Evolutionary conservation across 2,797 vertebrate species (phyloP).

Genomic region (Pipistrellus kuhlii): DNA sequence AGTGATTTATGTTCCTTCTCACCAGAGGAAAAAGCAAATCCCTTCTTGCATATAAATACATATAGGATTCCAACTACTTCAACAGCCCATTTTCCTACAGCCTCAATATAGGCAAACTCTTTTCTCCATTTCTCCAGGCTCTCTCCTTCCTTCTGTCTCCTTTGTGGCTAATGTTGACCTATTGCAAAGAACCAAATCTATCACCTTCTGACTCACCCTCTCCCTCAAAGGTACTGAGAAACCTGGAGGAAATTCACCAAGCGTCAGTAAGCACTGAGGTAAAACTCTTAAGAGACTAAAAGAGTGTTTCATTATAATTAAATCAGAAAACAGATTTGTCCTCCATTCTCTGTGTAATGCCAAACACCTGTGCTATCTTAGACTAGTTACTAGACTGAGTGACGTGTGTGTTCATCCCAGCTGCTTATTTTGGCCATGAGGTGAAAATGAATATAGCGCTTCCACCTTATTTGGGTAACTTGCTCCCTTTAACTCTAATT

Average conservation of each 20-base stretch:
- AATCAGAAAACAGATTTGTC: conserved; percentile 53
- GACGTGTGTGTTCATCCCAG: neutral
- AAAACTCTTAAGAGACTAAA: conserved; percentile 36
- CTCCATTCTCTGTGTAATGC: neutral
- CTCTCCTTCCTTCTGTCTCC: neutral
- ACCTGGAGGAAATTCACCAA: conserved; percentile 22
- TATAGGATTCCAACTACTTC: neutral
- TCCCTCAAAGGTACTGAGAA: neutral
- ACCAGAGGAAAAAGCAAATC: conserved; percentile 50
- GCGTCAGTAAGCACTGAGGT: conserved; percentile 22
- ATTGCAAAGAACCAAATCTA: neutral
- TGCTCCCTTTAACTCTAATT: neutral
- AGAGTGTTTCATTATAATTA: conserved; percentile 54
- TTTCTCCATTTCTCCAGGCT: neutral
- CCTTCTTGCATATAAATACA: conserved; percentile 10
- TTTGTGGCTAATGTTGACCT: neutral
- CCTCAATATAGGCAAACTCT: neutral
- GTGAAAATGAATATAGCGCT: conserved; percentile 37
- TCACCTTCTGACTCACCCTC: neutral
- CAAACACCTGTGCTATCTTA: conserved; percentile 61
- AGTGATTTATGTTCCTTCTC: neutral
- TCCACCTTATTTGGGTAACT: neutral
- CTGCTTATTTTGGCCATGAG: conserved; percentile 49
- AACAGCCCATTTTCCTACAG: neutral
- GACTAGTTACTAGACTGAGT: neutral